A percentile compares a stretch with the other conserved stretches of the same genome.
phyloP scores from a whole-genome alignment of 1,140 invertebrate genomes.

The Saccostrea echinata region DNA sequence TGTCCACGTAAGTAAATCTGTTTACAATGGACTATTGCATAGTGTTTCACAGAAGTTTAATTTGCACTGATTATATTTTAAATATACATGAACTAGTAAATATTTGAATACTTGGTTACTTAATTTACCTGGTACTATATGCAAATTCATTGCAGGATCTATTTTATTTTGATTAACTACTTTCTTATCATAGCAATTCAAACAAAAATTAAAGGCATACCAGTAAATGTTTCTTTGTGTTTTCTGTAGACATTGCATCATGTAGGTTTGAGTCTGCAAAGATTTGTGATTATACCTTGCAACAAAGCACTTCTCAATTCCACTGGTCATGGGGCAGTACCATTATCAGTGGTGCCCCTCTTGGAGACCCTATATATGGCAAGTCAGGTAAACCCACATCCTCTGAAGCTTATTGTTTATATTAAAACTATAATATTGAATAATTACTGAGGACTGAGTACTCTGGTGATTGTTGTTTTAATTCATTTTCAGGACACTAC shows the following conservation, averaged over 20 bases:
- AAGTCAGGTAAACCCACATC: neutral
- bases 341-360: neutral
- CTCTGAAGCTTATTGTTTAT: neutral
- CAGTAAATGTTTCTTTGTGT: neutral
- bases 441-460: neutral
- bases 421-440: neutral
- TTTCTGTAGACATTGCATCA: neutral
- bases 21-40: neutral
- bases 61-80: neutral
- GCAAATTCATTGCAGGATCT: too few species aligned
- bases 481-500: constrained; percentile 4
- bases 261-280: neutral
- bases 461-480: neutral
- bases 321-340: neutral
- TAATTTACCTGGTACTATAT: too few species aligned
- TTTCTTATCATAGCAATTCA: too few species aligned
- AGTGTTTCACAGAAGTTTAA: neutral
- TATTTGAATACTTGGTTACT: too few species aligned
- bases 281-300: neutral
- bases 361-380: neutral
- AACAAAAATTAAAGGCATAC: too few species aligned
- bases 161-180: too few species aligned
- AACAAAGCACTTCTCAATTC: neutral
- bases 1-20: constrained; percentile 39
- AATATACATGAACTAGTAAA: too few species aligned